A percentile compares a stretch with the other conserved stretches of the same genome.
Evolutionary conservation across 2,113 vertebrate genomes (phyloP).

Genomic region (Philantomba maxwellii): DNA sequence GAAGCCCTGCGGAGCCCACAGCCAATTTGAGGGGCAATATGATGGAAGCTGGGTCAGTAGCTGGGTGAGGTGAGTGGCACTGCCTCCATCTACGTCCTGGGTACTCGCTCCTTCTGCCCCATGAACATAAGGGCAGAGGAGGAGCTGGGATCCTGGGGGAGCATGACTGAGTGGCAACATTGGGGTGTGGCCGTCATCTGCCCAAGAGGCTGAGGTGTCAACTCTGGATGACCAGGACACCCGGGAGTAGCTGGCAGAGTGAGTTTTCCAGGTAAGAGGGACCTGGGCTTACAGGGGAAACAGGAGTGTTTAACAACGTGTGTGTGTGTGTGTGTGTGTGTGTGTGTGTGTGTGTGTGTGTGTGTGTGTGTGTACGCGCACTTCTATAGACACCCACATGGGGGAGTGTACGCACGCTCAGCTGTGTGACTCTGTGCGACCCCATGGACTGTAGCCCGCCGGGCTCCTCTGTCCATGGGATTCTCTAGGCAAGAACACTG

Average conservation of each 20-base stretch:
- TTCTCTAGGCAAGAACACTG: not conserved
- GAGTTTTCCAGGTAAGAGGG: not conserved
- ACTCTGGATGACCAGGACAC: not conserved
- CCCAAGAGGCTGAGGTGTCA: not conserved
- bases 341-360: fast-evolving
- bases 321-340: too few species aligned
- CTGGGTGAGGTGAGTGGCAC: not conserved
- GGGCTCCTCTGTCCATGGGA: not conserved
- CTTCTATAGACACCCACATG: fast-evolving
- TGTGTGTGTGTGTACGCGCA: not conserved
- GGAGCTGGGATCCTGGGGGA: not conserved
- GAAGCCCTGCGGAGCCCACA: not conserved
- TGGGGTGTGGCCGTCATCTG: not conserved
- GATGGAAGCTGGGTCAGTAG: fast-evolving
- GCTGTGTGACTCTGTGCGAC: not conserved
- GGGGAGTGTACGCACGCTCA: not conserved
- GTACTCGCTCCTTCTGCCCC: not conserved
- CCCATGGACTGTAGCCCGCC: not conserved
- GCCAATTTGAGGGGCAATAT: fast-evolving
- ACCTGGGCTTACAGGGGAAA: fast-evolving
- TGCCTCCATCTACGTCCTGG: fast-evolving
- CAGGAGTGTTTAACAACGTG: fast-evolving
- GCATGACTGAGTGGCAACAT: fast-evolving
- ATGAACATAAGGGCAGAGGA: fast-evolving
- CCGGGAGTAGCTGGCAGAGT: fast-evolving